Percentiles rank a stretch among this genome's conserved stretches.
These are phyloP conservation scores for Brassicogethes aeneus DNA, from an alignment of 2,888 invertebrate species.

Conservation along the genomic window DNA sequence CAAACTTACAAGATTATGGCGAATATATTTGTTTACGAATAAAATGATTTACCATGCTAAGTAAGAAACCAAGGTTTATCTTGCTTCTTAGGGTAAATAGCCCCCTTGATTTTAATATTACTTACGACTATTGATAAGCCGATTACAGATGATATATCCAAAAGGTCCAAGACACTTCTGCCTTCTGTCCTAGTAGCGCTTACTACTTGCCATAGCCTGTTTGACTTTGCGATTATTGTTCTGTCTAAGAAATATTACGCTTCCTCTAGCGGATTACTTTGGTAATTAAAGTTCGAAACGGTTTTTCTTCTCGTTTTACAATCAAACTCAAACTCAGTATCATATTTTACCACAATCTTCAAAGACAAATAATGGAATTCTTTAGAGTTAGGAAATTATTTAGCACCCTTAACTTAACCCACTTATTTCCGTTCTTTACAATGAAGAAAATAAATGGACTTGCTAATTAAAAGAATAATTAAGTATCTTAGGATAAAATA, in stretches of 20 bases:
- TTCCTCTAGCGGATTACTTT: not conserved
- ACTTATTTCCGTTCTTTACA: no score
- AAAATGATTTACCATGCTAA: slow-evolving; percentile 8
- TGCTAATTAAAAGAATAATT: no score
- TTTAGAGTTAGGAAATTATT: no score
- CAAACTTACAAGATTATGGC: slow-evolving; percentile 5
- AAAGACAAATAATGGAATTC: no score
- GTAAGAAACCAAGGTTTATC: slow-evolving; percentile 7
- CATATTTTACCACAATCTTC: no score
- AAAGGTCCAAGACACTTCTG: slow-evolving; percentile 23
- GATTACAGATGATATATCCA: slow-evolving; percentile 29
- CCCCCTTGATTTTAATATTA: slow-evolving; percentile 26
- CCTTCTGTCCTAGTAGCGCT: slow-evolving; percentile 21
- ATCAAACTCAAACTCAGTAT: slow-evolving; percentile 6
- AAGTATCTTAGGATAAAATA: no score
- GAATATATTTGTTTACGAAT: not conserved
- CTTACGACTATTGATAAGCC: slow-evolving; percentile 27
- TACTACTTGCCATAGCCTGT: slow-evolving; percentile 21
- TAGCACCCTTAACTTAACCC: no score
- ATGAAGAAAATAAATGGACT: no score
- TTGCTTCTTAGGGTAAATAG: slow-evolving; percentile 12
- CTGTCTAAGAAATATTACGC: not conserved
- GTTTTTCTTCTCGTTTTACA: slow-evolving; percentile 4
- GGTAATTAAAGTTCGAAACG: not conserved
- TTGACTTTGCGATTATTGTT: slow-evolving; percentile 23